Evolutionary conservation across 2,797 vertebrate genomes (phyloP).

Genomic region (Lithobates pipiens): DNA sequence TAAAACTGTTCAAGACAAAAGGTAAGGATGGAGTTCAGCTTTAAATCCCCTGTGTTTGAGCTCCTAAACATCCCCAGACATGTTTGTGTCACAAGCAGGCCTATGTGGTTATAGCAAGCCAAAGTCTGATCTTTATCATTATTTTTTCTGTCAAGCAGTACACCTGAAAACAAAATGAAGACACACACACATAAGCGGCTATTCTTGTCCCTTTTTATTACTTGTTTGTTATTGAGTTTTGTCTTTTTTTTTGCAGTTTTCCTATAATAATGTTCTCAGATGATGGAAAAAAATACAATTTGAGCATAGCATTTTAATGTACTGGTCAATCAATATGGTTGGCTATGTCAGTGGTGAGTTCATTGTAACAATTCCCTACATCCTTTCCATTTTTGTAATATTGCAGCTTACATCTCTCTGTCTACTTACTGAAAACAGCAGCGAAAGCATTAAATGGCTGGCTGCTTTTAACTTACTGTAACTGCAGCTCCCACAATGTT

Average conservation of each 20-base stretch:
- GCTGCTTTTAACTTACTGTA: slow-evolving; percentile 49
- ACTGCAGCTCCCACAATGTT: slow-evolving; percentile 30
- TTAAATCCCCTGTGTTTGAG: no score
- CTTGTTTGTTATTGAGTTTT: not conserved
- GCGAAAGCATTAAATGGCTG: slow-evolving; percentile 38
- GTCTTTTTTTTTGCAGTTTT: no score
- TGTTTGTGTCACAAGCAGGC: no score
- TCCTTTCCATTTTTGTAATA: slow-evolving; percentile 10
- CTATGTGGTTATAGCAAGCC: no score
- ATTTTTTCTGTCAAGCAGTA: not conserved
- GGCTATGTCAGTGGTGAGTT: not conserved
- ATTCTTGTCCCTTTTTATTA: not conserved
- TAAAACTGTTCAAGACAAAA: no score
- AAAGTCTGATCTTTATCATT: not conserved
- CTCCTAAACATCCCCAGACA: no score
- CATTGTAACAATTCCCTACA: not conserved
- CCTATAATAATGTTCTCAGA: no score
- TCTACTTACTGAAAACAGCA: slow-evolving; percentile 46
- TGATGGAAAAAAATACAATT: no score
- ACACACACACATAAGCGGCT: not conserved
- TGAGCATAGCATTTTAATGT: not conserved
- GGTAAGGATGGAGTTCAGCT: no score
- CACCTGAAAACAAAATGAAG: not conserved
- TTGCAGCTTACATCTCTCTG: slow-evolving; percentile 10
- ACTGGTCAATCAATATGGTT: not conserved